Base-by-base conservation (phyloP, 2,888 invertebrate species). In the Volucella bombylans region DNA sequence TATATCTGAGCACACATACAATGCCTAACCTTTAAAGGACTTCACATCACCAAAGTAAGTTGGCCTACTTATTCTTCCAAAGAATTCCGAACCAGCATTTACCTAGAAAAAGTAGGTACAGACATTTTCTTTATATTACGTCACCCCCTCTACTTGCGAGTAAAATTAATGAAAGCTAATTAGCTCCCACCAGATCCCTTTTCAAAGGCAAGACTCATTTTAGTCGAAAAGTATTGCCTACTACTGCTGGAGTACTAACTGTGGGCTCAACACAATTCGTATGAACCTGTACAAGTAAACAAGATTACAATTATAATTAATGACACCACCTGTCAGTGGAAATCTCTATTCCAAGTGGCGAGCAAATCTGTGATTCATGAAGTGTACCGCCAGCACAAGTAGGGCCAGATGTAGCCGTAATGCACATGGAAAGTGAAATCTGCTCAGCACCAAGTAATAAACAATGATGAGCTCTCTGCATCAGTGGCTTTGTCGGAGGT, bases 271-370 rank as follows among this genome's bases (percentile, higher is more conserved):
- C 31, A 31, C 31, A 31, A 6, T 6, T 31, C 31, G 31, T 31
- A 6, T 31, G 31, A 31, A 31, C 49, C 61, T 67, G 61, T 52
- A 69, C 52, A 76, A 65, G 64, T 74, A 74, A 71, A 74, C 64
- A 71, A 72, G 80, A 76, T 81, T 76, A 77, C 81, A 81, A 62
- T 81, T 72, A 81, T 85, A 85, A 81, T 81, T 85, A 85, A 85
- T 85, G 85, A 77, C 81, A 77, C 76, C 81, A 85, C 81, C 85
- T 81, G 76, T 83, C 83, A 74, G 69, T 76, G 64, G 54, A 55
- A 23, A 65, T 61, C 39, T 41, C 74, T 45, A 31, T 52, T 31
- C n/a, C 50, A 52, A 12, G 47, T 23, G 39, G 61, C 41, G 43
- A 10, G 31, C 45, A 59, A 72, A 72, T 31, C 31, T 52, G 72